Percentiles rank a stretch among this genome's conserved stretches.
These are phyloP conservation scores for Antedon mediterranea DNA, from an alignment of 53 echinoderm and acorn worm genomes.

Conservation along the genomic window DNA sequence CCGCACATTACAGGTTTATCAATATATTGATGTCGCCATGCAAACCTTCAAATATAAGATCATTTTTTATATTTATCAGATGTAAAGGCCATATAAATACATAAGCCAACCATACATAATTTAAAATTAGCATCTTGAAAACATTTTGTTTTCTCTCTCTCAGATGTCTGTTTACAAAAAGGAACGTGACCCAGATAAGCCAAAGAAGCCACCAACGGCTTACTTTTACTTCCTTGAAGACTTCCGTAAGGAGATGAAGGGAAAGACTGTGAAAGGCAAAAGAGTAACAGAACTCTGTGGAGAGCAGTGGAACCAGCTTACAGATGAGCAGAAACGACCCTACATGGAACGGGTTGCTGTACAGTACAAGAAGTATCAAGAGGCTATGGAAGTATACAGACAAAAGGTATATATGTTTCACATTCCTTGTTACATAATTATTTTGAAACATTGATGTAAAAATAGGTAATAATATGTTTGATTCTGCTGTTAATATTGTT, in stretches of 20 bases:
- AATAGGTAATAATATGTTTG: too few relatives aligned
- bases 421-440: too few relatives aligned
- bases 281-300: constrained; percentile 87
- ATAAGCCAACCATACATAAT: too few relatives aligned
- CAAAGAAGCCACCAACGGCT: constrained; percentile 92
- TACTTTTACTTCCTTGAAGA: constrained; percentile 96
- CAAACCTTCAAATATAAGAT: too few relatives aligned
- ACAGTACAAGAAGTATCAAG: constrained; percentile 86
- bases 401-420: constrained; percentile 75
- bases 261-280: constrained; percentile 75
- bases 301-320: constrained; percentile 95
- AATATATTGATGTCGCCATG: too few relatives aligned
- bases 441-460: too few relatives aligned
- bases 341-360: constrained; percentile 86
- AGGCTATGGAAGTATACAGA: constrained; percentile 79
- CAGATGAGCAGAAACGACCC: constrained; percentile 88
- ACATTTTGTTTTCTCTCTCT: not conserved
- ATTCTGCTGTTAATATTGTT: too few relatives aligned
- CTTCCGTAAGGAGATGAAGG: constrained; percentile 92
- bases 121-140: not conserved
- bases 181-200: constrained; percentile 94
- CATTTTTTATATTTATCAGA: too few relatives aligned
- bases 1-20: too few relatives aligned
- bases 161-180: constrained; percentile 89
- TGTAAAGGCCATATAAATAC: too few relatives aligned